Evolutionary conservation across 2,888 invertebrate species (phyloP), one percentile per base, ranked within the genome.

Genomic region (Drosophila multiciliata): DNA sequence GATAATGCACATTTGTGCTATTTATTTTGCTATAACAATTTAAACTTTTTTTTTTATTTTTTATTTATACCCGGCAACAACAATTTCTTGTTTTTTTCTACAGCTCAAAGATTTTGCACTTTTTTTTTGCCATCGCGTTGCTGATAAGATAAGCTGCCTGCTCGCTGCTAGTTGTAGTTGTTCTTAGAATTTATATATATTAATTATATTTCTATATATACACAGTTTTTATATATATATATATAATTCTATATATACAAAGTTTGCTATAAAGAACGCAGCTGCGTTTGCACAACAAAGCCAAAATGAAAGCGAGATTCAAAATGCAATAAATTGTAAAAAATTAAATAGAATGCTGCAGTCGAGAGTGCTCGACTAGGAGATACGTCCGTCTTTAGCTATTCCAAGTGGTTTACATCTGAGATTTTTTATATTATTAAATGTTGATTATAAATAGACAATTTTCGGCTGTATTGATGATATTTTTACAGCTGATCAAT

Each of bases 1-100:
- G 87, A 87, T 87, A 87, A 87, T 87, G 87, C 87, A 87, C 89
- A 89, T 87, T 87, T 87, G 87, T 85, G 85, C 89, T 83, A 89
- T 87, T 87, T 89, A 82, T 86, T 86, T 89, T 84, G 76, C 79
- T 70, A 75, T 74, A 75, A 73, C 55, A 71, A 71, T 57, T 57
- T 71, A 32, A 64, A 20, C 0, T 63, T 55, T 48, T 33, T 32
- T 32, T 1, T 29, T 50, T 40, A 33, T 60, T 55, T 52, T 23
- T 23, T 23, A 23, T 45, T 58, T 52, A n/a, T 53, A 33, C 49
- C 50, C 33, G 52, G 48, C 66, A 75, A 63, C 78, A 77, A 74
- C 72, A 75, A 66, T 66, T 66, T 64, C 54, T 72, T 53, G 23
- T 60, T 61, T 54, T 58, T 62, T 65, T 55, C 52, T 54, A 42